Conservation (phyloP, 2,888 invertebrate species). For the Erpobdella octoculata region DNA sequence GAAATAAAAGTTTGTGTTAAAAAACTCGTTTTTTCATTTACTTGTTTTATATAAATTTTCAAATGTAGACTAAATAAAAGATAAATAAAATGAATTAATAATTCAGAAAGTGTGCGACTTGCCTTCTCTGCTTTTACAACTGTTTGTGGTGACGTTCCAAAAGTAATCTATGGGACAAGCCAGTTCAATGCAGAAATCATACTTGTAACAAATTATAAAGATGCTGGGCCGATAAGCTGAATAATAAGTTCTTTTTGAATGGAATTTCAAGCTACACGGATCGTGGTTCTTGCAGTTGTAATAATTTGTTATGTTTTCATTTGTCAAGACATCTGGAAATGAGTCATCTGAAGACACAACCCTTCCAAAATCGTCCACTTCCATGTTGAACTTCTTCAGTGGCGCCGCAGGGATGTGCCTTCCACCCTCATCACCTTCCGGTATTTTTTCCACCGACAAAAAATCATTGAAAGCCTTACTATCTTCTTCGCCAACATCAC, state of each 20-base stretch:
- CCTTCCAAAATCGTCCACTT: background rate
- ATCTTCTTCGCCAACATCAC: no score
- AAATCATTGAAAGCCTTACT: no score
- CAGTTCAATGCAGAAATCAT: slow-evolving; percentile 24
- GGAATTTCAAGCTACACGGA: slow-evolving; percentile 6
- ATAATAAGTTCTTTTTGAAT: slow-evolving; percentile 20
- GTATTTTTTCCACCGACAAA: no score
- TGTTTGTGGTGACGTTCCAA: slow-evolving; percentile 1
- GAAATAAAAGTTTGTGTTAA: no score
- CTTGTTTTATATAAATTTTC: no score
- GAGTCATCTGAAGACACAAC: background rate
- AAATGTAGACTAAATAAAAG: no score
- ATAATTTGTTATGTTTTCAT: no score
- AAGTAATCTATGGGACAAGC: slow-evolving; percentile 14
- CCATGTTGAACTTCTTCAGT: background rate
- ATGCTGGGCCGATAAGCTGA: slow-evolving; percentile 5
- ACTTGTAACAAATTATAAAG: slow-evolving; percentile 24
- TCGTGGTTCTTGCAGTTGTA: slow-evolving; percentile 15
- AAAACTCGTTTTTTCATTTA: no score
- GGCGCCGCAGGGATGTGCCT: background rate
- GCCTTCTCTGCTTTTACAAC: slow-evolving; percentile 15
- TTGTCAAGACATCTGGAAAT: no score
- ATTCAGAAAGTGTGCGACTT: background rate
- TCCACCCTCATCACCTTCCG: no score
- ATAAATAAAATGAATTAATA: no score